Base-by-base conservation (phyloP, 2,888 invertebrate species). In the Troides aeacus region DNA sequence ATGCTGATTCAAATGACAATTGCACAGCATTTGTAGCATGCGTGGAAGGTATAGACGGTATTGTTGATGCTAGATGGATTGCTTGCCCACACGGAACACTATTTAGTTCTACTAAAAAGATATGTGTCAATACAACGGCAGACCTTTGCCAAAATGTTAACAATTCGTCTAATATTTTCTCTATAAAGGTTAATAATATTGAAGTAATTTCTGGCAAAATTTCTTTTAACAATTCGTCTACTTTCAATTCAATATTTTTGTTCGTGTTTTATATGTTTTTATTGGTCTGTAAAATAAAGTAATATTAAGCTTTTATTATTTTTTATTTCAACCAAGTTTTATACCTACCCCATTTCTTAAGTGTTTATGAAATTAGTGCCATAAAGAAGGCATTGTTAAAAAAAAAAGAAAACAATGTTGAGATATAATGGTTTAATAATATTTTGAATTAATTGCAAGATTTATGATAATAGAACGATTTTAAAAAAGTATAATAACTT, bases 1-100 rank as follows among this genome's bases (percentile, higher is more conserved):
- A 74, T 4, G 73, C 81, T 46, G 73, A 80, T 17, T 72, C 73
- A 2, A 76, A 68, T 57, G 73, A 72, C 2, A 74, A 84, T 59
- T 89, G 90, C 72, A 77, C 73, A 5, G 79, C 85, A 1, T 92
- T 80, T 71, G 74, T 90, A 7, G 75, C 84, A 0, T 92, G 92
- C 67, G 72, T 86, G 0, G 75, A 79, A 72, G 87, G 87, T 7
- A 69, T 89, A 18, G 80, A 73, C 10, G 77, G 77, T n/a, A 61
- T 84, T 18, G 80, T 83, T 10, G 81, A 84, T 1, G 88, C 92
- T 4, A 82, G 90, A 73, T 71, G 84, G 17, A 72, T 88, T 2
- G 73, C 76, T 50, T 92, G 92, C 64, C 84, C 88, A 1, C 15
- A 39, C 10, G 73, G 79, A 57, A 81, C 77, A 23, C 72, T 86